Evolutionary conservation across 2,888 invertebrate genomes (phyloP).

Genomic region (Acleris sparsana): DNA sequence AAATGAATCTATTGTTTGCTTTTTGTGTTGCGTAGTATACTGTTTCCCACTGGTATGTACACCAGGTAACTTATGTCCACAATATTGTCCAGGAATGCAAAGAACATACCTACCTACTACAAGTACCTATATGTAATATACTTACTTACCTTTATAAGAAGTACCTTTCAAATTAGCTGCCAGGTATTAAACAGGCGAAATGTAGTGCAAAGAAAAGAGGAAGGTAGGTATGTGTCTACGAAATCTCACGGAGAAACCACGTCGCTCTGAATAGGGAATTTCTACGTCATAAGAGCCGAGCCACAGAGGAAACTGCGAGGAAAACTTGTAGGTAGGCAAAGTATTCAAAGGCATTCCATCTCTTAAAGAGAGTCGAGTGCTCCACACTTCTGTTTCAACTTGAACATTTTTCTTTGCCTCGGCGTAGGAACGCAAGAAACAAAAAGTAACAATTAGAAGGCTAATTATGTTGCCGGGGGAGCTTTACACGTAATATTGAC

Average conservation of each 20-base stretch:
- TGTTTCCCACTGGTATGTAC: conserved; percentile 21
- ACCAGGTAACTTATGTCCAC: conserved; percentile 12
- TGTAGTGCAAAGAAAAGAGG: not conserved
- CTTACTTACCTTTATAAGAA: too few species aligned
- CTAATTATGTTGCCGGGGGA: conserved; percentile 20
- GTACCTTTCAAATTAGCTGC: conserved; percentile 3
- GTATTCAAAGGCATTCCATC: conserved; percentile 55
- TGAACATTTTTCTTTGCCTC: conserved; percentile 40
- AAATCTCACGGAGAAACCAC: conserved; percentile 42
- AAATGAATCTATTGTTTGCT: conserved; percentile 52
- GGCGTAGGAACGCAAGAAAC: conserved; percentile 20
- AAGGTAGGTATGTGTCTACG: too few species aligned
- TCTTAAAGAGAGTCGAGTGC: conserved; percentile 43
- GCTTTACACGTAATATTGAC: conserved; percentile 37
- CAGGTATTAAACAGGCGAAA: not conserved
- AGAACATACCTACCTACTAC: not conserved
- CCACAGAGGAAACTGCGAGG: conserved; percentile 48
- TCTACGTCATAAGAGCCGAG: conserved; percentile 47
- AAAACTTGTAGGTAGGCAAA: conserved; percentile 49
- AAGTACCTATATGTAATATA: not conserved
- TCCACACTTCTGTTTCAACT: conserved; percentile 39
- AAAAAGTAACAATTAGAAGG: conserved; percentile 25
- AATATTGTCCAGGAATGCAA: not conserved
- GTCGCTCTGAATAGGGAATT: conserved; percentile 48
- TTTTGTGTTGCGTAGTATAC: conserved; percentile 40